Percentiles rank a stretch among this genome's conserved stretches.
phyloP scores from a whole-genome alignment of 30 jellyfish, hydroid and myxozoan species.

The Hydractinia echinata region DNA sequence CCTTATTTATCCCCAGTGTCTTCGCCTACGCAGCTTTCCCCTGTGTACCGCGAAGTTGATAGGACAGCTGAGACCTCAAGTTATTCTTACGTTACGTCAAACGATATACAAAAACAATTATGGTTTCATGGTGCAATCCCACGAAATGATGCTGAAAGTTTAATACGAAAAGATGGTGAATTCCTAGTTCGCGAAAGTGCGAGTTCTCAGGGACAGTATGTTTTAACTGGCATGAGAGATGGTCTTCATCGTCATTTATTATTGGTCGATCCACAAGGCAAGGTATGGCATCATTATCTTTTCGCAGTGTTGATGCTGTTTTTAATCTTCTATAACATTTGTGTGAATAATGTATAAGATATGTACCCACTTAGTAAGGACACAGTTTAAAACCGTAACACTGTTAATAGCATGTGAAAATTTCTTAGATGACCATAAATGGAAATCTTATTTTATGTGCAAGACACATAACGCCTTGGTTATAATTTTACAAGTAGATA shows the following conservation, averaged over 20 bases:
- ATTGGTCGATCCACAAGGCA: constrained; percentile 83
- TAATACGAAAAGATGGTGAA: constrained; percentile 37
- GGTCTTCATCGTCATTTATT: constrained; percentile 36
- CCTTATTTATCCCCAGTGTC: too few species aligned
- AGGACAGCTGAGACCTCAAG: too few species aligned
- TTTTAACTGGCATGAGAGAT: constrained; percentile 54
- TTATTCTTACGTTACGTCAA: too few species aligned
- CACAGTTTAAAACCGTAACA: neutral
- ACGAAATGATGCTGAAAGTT: constrained; percentile 66
- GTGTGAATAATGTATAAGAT: neutral
- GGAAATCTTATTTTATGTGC: too few species aligned
- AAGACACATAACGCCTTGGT: too few species aligned
- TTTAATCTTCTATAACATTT: neutral
- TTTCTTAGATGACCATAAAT: too few species aligned
- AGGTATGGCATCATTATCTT: constrained; percentile 36
- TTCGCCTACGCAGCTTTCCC: too few species aligned
- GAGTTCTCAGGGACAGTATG: constrained; percentile 31
- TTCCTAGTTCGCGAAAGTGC: constrained; percentile 50
- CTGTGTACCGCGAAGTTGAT: too few species aligned
- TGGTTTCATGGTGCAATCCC: constrained; percentile 90
- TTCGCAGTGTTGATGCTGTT: neutral
- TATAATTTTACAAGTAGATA: too few species aligned
- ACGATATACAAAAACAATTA: neutral
- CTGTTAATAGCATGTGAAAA: too few species aligned
- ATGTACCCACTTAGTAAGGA: neutral